Base-by-base conservation (phyloP, 2,113 vertebrate species). In the Cebus imitator region DNA sequence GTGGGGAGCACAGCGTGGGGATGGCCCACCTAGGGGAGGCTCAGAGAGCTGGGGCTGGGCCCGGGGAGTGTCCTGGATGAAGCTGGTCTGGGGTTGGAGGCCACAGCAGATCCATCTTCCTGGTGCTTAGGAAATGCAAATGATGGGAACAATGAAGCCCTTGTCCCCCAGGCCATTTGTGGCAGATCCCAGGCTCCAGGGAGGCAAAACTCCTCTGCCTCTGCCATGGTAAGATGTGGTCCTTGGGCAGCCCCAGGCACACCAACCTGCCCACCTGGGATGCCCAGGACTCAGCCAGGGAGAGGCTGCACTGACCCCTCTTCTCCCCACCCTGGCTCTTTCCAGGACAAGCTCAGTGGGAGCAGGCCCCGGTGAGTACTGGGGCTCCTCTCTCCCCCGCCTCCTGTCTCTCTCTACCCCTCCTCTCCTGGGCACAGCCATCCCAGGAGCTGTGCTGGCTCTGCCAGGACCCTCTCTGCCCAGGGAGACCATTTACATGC, bases 161-260 rank as follows among this genome's bases (percentile, higher is more conserved):
- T 87, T 97, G 78, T 97, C 8, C 66, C 76, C 76, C 3, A 57
- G 83, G 70, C 52, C 52, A 21, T 80, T 86, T 66, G 84, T 75
- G 50, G 48, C 92, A 58, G 70, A 84, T 81, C 57, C 83, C 64
- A 8, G 55, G 50, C 81, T 72, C 76, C 4, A 3, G 27, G n/a
- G n/a, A 90, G 66, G n/a, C 72, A 97, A 1, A 73, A 48, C 57
- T 84, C 25, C 48, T 91, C 94, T 14, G 45, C 43, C 40, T 48
- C 20, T 20, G 78, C 84, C 95, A 98, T 97, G 98, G 97, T 98
- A 83, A 97, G 97, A 82, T 30, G 72, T 48, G 52, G 68, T 66
- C 61, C 50, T 21, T 18, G 50, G 12, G n/a, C 11, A n/a, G 61
- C 61, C 16, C 6, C 18, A 20, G 68, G 82, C 12, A 2, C 37